These are phyloP conservation scores for Chionomys nivalis DNA, from an alignment of 2,113 vertebrate species.

Conservation along the genomic window DNA sequence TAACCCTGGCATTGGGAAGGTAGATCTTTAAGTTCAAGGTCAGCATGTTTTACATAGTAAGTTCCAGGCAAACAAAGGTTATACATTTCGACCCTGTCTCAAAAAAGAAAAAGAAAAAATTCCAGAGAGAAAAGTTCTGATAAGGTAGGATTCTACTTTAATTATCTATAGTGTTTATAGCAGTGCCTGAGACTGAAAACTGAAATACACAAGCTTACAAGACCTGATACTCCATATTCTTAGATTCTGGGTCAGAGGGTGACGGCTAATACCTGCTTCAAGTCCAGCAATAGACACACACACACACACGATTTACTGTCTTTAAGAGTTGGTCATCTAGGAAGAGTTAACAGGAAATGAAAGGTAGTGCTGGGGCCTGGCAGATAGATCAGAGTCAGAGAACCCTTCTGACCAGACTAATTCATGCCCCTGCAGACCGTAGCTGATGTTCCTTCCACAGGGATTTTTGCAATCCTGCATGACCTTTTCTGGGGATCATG, in stretches of 20 bases:
- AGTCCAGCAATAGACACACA: background rate
- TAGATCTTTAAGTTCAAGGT: background rate
- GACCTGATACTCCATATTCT: no score
- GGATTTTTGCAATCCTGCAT: background rate
- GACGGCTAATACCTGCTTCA: background rate
- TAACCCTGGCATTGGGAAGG: background rate
- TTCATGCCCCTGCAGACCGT: background rate
- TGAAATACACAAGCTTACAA: background rate
- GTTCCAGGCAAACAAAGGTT: background rate
- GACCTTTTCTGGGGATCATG: no score
- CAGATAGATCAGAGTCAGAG: background rate
- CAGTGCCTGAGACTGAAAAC: background rate
- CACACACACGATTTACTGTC: background rate
- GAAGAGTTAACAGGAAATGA: no score
- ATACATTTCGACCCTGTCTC: background rate
- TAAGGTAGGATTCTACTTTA: background rate
- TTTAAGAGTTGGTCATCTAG: background rate
- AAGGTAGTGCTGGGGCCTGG: fast-evolving
- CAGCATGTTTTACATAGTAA: background rate
- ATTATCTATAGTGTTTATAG: background rate
- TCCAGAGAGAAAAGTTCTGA: background rate
- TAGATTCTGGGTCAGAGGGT: background rate
- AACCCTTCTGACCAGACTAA: background rate
- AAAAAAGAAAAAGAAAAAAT: background rate
- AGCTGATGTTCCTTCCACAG: no score